Evolutionary conservation across 2,113 vertebrate species (phyloP), one percentile per base, ranked within the genome.

Genomic region (Brachyistius frenatus): DNA sequence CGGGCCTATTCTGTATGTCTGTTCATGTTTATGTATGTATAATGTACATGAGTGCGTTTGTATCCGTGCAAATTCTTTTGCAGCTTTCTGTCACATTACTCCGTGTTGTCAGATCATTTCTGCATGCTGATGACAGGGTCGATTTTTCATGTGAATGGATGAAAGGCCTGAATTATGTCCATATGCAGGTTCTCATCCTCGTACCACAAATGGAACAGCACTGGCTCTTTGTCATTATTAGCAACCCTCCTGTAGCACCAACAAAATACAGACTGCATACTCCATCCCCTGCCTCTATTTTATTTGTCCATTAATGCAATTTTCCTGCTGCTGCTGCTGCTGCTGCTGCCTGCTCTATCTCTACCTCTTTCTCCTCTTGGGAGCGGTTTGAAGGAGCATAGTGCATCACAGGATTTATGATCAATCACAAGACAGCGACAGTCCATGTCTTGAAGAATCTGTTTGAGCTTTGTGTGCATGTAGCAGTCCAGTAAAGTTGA

Each of bases 151-250:
- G 63, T 71, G 81, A 88, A 83, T 62, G 79, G 78, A 88, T 79
- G 86, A 89, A 63, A 81, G 70, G 76, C 5, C 36, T 82, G 85
- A 89, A 77, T 85, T 87, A 91, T 88, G 70, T 88, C 87, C 72
- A 79, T 61, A 78, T 81, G 80, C 85, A 84, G 63, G 79, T 83
- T 81, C 62, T 23, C 67, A 69, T 85, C 32, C 55, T 71, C n/a
- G 66, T 57, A 65, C 81, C 84, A 49, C 79, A 80, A 89, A 92
- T 88, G 85, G 83, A 91, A 77, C 79, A 11, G 84, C 68, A 14
- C 60, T 0, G 44, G 81, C 87, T 87, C 70, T 92, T 85, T 79
- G 69, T 93, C 89, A 92, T 88, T 87, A 92, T 92, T 91, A 87
- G 86, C 44, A 54, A 84, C 33, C 76, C 81, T 86, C 79, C 76